Percentiles rank a stretch among this genome's conserved stretches.
phyloP scores from a whole-genome alignment of 2,113 vertebrate species.

The Vanacampus margaritifer region DNA sequence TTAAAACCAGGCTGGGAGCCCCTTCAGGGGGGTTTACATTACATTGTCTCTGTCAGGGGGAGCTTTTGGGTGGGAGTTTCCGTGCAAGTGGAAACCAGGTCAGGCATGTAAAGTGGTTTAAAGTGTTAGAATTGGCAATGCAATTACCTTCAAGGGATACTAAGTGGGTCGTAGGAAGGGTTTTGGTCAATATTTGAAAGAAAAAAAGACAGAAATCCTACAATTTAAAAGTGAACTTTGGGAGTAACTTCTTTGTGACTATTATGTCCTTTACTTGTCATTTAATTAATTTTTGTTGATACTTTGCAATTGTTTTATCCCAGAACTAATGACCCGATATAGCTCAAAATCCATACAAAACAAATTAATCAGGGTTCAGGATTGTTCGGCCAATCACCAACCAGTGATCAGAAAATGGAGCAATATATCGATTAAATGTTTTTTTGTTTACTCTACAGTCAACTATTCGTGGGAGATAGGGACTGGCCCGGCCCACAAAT shows the following conservation, averaged over 20 bases:
- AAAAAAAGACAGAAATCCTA: background rate
- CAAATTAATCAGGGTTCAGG: no score
- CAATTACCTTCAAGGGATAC: background rate
- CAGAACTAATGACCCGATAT: background rate
- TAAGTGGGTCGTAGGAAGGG: background rate
- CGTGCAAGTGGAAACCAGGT: background rate
- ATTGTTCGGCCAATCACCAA: no score
- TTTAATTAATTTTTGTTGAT: background rate
- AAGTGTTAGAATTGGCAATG: background rate
- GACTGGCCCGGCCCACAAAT: no score
- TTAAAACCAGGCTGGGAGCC: slow-evolving; percentile 4
- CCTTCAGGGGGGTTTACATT: slow-evolving; percentile 1
- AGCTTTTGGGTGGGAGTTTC: slow-evolving; percentile 10
- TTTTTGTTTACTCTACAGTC: no score
- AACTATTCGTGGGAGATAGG: no score
- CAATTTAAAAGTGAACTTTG: no score
- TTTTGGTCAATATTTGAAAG: background rate
- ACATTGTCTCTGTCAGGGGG: background rate
- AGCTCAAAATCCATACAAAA: no score
- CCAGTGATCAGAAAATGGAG: no score
- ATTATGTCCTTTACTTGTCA: background rate
- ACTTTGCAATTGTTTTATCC: background rate
- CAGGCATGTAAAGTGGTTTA: background rate
- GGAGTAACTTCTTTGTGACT: background rate
- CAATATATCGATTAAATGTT: no score